Evolutionary conservation across 1,140 invertebrate species (phyloP).

Genomic region (Charaxes varanes): DNA sequence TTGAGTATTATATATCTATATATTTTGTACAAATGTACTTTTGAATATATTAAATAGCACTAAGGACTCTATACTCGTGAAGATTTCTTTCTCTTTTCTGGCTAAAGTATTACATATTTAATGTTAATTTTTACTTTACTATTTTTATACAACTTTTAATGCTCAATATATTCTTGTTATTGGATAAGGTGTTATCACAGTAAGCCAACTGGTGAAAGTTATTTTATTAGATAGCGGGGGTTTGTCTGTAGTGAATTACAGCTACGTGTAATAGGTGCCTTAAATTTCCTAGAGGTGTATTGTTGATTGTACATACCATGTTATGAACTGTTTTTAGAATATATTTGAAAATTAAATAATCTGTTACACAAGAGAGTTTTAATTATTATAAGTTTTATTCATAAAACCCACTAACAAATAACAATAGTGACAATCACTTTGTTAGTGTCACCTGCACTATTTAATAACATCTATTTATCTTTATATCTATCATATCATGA

Average conservation of each 20-base stretch:
- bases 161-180: conserved; percentile 24
- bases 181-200: conserved; percentile 14
- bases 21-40: too few species aligned
- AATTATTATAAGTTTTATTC: too few species aligned
- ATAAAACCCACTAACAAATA: too few species aligned
- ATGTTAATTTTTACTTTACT: conserved; percentile 1
- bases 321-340: conserved; percentile 61
- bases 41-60: too few species aligned
- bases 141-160: conserved; percentile 21
- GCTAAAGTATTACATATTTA: too few species aligned
- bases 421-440: too few species aligned
- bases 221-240: conserved; percentile 28
- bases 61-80: too few species aligned
- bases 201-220: conserved; percentile 43
- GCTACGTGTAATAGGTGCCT: conserved; percentile 46
- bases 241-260: conserved; percentile 28
- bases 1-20: too few species aligned
- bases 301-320: conserved; percentile 66
- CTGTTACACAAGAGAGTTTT: conserved; percentile 44
- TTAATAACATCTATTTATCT: too few species aligned
- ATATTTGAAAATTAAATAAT: conserved; percentile 64
- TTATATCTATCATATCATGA: too few species aligned
- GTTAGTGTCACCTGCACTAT: too few species aligned
- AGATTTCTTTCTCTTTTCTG: too few species aligned
- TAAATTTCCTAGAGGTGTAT: conserved; percentile 57